These are phyloP conservation scores for Zaprionus obscuricornis DNA, from an alignment of 2,888 invertebrate genomes.

Conservation along the genomic window DNA sequence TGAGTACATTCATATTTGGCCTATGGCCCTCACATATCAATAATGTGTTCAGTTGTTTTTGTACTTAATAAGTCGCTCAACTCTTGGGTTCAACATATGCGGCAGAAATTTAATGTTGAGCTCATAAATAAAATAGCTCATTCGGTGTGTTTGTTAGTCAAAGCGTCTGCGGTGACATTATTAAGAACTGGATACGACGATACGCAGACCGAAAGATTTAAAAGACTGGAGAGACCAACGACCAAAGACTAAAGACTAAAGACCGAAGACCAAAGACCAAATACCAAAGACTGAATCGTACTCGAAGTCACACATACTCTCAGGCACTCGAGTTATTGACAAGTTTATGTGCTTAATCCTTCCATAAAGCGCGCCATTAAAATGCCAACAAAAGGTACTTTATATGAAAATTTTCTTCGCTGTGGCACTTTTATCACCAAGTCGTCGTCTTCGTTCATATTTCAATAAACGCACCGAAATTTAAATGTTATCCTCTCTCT, in stretches of 20 bases:
- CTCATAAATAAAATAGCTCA: slow-evolving; percentile 69
- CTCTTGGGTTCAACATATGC: slow-evolving; percentile 58
- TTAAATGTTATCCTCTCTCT: slow-evolving; percentile 60
- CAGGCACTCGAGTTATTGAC: slow-evolving; percentile 80
- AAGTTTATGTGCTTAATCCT: slow-evolving; percentile 82
- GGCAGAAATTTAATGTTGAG: slow-evolving; percentile 66
- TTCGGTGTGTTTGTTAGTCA: slow-evolving; percentile 58
- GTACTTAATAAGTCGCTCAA: slow-evolving; percentile 71
- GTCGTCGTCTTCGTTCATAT: slow-evolving; percentile 61
- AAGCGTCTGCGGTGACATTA: slow-evolving; percentile 73
- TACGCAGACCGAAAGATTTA: too few species aligned
- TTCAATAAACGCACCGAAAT: slow-evolving; percentile 76
- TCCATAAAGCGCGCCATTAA: slow-evolving; percentile 80
- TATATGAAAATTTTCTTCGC: slow-evolving; percentile 76
- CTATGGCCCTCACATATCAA: slow-evolving; percentile 54
- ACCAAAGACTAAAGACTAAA: too few species aligned
- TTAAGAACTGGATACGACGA: slow-evolving; percentile 60
- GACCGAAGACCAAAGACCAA: too few species aligned
- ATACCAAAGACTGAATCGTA: background rate
- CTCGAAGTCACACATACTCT: slow-evolving; percentile 36
- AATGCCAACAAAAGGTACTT: slow-evolving; percentile 80
- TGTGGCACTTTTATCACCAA: slow-evolving; percentile 64
- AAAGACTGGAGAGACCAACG: too few species aligned
- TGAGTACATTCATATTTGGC: slow-evolving; percentile 22
- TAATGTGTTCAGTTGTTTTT: slow-evolving; percentile 55